These are phyloP conservation scores for Pavo muticus DNA, from an alignment of 2,113 vertebrate species.

Conservation along the genomic window DNA sequence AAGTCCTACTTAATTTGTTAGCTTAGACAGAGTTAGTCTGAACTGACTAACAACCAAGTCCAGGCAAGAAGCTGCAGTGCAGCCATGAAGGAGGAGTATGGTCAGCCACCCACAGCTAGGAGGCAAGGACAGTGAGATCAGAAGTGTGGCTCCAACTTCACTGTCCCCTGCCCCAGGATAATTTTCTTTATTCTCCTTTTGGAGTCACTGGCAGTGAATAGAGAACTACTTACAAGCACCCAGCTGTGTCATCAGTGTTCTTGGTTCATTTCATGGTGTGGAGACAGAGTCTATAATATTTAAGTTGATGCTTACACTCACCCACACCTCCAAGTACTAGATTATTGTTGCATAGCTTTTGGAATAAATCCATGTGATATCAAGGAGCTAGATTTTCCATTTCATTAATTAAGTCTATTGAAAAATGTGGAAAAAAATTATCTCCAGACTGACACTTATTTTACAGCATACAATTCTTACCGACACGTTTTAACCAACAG, in stretches of 20 bases:
- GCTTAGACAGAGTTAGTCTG: conserved; percentile 7
- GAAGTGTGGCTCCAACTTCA: background rate
- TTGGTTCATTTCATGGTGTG: background rate
- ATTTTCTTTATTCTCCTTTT: background rate
- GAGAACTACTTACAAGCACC: background rate
- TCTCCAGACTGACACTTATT: background rate
- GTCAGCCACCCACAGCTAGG: background rate
- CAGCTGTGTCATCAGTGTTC: background rate
- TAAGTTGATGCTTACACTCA: background rate
- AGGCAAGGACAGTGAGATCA: background rate
- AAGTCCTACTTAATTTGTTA: conserved; percentile 37
- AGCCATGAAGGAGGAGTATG: background rate
- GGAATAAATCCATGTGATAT: background rate
- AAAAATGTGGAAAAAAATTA: background rate
- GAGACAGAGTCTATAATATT: background rate
- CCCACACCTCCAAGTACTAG: background rate
- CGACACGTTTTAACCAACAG: background rate
- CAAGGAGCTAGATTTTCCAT: background rate
- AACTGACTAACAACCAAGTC: background rate
- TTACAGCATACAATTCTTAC: background rate
- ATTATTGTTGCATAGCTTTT: background rate
- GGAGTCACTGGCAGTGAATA: background rate
- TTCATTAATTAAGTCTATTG: background rate
- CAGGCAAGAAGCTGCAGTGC: conserved; percentile 11
- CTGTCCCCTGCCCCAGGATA: background rate